Conservation (phyloP, 2,113 vertebrate genomes). For the Rhinichthys klamathensis region DNA sequence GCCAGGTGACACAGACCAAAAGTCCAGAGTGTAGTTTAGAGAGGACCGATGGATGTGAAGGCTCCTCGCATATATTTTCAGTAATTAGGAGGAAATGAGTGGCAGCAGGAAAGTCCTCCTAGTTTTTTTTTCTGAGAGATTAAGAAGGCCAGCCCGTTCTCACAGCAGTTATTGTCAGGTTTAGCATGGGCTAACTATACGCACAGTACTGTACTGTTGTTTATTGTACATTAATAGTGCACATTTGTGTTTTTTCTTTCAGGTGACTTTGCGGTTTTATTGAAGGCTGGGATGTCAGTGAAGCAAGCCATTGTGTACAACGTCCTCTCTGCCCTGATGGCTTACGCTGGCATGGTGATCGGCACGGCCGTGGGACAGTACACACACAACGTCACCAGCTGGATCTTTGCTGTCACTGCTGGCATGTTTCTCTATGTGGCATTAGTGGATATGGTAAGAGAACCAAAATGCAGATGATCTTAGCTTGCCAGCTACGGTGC, state of each 20-base stretch:
- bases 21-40: conserved; percentile 57
- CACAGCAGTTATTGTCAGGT: neutral
- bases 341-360: conserved; percentile 94
- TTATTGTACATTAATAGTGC: conserved; percentile 18
- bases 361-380: conserved; percentile 96
- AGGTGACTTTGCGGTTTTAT: conserved; percentile 98
- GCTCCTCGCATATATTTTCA: conserved; percentile 66
- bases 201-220: neutral
- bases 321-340: conserved; percentile 95
- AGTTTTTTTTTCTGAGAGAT: neutral
- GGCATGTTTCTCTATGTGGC: conserved; percentile 99
- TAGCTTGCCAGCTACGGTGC: neutral
- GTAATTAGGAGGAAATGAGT: conserved; percentile 72
- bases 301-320: conserved; percentile 98
- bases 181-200: neutral
- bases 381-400: conserved; percentile 91
- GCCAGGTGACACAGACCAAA: conserved; percentile 62
- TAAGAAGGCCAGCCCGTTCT: neutral
- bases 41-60: conserved; percentile 62
- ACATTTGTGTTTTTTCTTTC: conserved; percentile 37
- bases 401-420: conserved; percentile 97
- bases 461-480: neutral
- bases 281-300: conserved; percentile 96
- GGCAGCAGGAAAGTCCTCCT: conserved; percentile 17
- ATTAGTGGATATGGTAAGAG: conserved; percentile 95